These are phyloP conservation scores for Drosophila anomelani DNA, from an alignment of 2,888 invertebrate species.

Conservation along the genomic window DNA sequence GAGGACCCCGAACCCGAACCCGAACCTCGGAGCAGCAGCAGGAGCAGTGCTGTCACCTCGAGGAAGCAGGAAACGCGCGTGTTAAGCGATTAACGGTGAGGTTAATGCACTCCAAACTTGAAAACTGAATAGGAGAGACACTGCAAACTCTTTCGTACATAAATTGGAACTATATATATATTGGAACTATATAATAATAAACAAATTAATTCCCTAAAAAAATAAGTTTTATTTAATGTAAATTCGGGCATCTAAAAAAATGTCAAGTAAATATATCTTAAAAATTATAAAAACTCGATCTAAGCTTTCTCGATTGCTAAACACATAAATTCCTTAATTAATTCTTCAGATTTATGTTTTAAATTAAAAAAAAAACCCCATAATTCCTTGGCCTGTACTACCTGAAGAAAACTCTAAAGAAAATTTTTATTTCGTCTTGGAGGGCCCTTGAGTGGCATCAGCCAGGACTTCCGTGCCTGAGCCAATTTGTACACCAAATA, in stretches of 20 bases:
- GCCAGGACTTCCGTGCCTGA: constrained; percentile 1
- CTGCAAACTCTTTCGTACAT: neutral
- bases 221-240: neutral
- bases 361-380: neutral
- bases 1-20: constrained; percentile 3
- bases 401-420: neutral
- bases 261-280: too few species aligned
- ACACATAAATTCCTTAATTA: too few species aligned
- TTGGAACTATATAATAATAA: neutral
- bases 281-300: too few species aligned
- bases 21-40: neutral
- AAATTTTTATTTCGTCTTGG: neutral
- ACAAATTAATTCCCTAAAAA: neutral
- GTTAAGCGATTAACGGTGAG: constrained; percentile 74
- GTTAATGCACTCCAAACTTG: constrained; percentile 72
- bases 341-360: neutral
- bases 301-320: too few species aligned
- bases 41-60: constrained; percentile 19
- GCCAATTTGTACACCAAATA: constrained; percentile 28
- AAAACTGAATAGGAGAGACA: neutral
- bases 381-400: neutral
- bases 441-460: neutral
- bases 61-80: constrained; percentile 47
- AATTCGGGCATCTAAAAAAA: too few species aligned
- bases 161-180: neutral